These are phyloP conservation scores for Cladorhizidae sp. DNA, from an alignment of 37 sponge, comb jelly and placozoan genomes.

Conservation along the genomic window DNA sequence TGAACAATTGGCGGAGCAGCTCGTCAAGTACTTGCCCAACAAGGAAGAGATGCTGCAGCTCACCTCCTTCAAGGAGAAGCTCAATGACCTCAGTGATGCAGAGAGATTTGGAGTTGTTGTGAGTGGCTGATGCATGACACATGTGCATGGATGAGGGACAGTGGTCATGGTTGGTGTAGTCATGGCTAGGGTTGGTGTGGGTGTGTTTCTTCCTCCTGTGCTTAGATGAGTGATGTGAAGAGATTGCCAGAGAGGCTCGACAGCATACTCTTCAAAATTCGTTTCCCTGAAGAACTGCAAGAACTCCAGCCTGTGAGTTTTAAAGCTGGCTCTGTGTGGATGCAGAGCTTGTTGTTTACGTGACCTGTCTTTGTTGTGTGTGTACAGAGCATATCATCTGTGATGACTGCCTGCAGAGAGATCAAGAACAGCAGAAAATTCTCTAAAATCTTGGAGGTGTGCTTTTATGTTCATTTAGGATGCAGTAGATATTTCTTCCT, in stretches of 20 bases:
- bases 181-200: not conserved
- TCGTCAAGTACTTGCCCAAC: conserved; percentile 83
- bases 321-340: not conserved
- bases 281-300: conserved; percentile 85
- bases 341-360: not conserved
- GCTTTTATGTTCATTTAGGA: conserved; percentile 2
- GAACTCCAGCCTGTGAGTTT: conserved; percentile 84
- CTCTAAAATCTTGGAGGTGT: conserved; percentile 80
- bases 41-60: conserved; percentile 83
- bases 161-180: not conserved
- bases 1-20: conserved; percentile 75
- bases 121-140: conserved; percentile 2
- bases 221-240: conserved; percentile 80
- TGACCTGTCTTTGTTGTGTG: not conserved
- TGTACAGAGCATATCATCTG: conserved; percentile 70
- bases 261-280: conserved; percentile 76
- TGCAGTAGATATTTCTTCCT: too few relatives aligned
- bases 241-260: conserved; percentile 75
- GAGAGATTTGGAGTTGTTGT: conserved; percentile 66
- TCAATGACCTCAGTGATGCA: conserved; percentile 81
- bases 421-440: conserved; percentile 81
- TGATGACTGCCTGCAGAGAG: conserved; percentile 85
- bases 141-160: not conserved
- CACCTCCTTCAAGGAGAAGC: conserved; percentile 47
- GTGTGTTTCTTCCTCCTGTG: not conserved